phyloP scores from a whole-genome alignment of 2,113 vertebrate genomes.

The Pelodiscus sinensis region DNA sequence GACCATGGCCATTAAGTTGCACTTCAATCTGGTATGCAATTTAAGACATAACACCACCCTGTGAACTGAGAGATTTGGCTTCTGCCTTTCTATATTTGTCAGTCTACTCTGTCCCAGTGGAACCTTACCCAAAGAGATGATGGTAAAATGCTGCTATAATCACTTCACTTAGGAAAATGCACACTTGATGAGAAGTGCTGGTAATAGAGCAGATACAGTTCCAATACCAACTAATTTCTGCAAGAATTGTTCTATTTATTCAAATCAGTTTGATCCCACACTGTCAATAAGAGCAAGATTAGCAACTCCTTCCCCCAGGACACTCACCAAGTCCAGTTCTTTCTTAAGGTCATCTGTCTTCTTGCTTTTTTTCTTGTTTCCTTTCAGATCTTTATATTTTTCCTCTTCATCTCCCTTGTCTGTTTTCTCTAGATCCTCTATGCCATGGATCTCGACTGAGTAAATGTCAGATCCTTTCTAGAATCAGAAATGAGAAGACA shows the following conservation, averaged over 20 bases:
- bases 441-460: slow-evolving; percentile 74
- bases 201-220: background rate
- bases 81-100: background rate
- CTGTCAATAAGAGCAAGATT: background rate
- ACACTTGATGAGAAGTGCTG: background rate
- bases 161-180: background rate
- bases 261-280: background rate
- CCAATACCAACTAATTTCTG: background rate
- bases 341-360: slow-evolving; percentile 73
- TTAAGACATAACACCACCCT: background rate
- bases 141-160: background rate
- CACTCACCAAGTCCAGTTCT: slow-evolving; percentile 81
- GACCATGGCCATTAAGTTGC: background rate
- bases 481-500: slow-evolving; percentile 19
- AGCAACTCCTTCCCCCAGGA: background rate
- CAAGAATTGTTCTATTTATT: background rate
- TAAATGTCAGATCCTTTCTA: slow-evolving; percentile 77
- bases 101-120: background rate
- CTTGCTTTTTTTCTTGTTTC: slow-evolving; percentile 54
- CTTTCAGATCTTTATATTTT: slow-evolving; percentile 63
- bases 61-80: background rate
- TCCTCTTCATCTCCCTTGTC: slow-evolving; percentile 44
- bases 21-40: background rate
- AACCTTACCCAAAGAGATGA: background rate
- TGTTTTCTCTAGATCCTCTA: slow-evolving; percentile 51